These are phyloP conservation scores for Trichopoda pennipes DNA, from an alignment of 2,888 invertebrate species.

Conservation along the genomic window DNA sequence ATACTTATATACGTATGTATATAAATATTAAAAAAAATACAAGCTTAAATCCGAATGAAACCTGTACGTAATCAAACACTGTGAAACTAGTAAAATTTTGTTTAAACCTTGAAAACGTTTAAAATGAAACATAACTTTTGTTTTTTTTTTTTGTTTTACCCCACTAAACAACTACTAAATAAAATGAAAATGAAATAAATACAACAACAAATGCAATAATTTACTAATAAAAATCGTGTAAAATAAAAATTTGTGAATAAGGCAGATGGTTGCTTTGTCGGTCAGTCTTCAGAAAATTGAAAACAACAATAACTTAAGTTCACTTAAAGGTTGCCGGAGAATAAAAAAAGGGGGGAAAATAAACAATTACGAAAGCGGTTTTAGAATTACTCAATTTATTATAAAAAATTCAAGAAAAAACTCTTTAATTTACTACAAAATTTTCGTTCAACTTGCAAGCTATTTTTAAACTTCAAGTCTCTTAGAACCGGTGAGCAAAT, in stretches of 20 bases:
- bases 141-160: conserved; percentile 25
- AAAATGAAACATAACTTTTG: conserved; percentile 31
- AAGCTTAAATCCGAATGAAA: conserved; percentile 54
- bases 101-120: conserved; percentile 62
- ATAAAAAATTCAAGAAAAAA: too few species aligned
- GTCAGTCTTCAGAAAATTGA: background rate
- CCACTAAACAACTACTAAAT: conserved; percentile 34
- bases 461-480: too few species aligned
- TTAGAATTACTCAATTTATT: too few species aligned
- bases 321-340: conserved; percentile 53
- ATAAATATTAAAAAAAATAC: conserved; percentile 26
- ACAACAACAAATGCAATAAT: conserved; percentile 17
- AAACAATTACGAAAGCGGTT: too few species aligned
- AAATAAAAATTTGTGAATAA: conserved; percentile 40
- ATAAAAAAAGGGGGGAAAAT: too few species aligned
- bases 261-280: conserved; percentile 34
- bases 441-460: too few species aligned
- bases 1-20: too few species aligned
- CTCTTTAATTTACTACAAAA: too few species aligned
- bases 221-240: conserved; percentile 37
- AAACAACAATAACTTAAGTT: conserved; percentile 23
- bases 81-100: conserved; percentile 62
- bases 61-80: conserved; percentile 51
- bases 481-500: too few species aligned
- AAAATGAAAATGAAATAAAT: conserved; percentile 44